Percentiles rank a stretch among this genome's conserved stretches.
Conservation (phyloP, 2,797 vertebrate genomes). For the Orientallactaga sibirica region DNA sequence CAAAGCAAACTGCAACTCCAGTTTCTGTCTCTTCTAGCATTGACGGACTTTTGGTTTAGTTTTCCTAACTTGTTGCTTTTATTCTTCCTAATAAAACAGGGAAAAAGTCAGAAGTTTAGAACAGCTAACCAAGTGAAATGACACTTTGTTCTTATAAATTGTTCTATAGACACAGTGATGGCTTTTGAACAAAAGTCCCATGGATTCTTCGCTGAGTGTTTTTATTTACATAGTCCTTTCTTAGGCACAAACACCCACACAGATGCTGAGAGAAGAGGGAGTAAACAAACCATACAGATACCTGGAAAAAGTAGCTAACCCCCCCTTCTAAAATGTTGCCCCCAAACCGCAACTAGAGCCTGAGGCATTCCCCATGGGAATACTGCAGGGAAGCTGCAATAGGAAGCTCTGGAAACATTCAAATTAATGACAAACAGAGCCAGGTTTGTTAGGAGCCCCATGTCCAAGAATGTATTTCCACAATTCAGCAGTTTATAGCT, state of each 20-base stretch:
- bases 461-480: conserved; percentile 80
- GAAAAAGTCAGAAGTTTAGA: conserved; percentile 48
- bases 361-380: conserved; percentile 53
- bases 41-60: conserved; percentile 30
- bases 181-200: conserved; percentile 47
- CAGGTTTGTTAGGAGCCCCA: conserved; percentile 61
- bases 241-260: neutral
- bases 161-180: neutral
- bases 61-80: conserved; percentile 59
- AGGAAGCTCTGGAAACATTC: conserved; percentile 75
- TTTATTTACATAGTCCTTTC: conserved; percentile 16
- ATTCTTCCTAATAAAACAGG: conserved; percentile 65
- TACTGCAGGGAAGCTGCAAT: conserved; percentile 41
- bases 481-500: conserved; percentile 74
- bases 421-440: conserved; percentile 81
- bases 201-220: neutral
- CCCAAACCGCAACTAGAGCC: neutral
- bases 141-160: conserved; percentile 49
- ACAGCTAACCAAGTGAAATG: conserved; percentile 48
- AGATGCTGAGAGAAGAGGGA: neutral
- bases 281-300: conserved; percentile 21
- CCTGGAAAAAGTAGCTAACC: conserved; percentile 25
- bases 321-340: neutral
- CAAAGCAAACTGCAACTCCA: conserved; percentile 48
- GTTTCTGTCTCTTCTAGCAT: conserved; percentile 57